These are phyloP conservation scores for Caenorhabditis remanei DNA, from an alignment of 1,140 invertebrate species.

Conservation along the genomic window DNA sequence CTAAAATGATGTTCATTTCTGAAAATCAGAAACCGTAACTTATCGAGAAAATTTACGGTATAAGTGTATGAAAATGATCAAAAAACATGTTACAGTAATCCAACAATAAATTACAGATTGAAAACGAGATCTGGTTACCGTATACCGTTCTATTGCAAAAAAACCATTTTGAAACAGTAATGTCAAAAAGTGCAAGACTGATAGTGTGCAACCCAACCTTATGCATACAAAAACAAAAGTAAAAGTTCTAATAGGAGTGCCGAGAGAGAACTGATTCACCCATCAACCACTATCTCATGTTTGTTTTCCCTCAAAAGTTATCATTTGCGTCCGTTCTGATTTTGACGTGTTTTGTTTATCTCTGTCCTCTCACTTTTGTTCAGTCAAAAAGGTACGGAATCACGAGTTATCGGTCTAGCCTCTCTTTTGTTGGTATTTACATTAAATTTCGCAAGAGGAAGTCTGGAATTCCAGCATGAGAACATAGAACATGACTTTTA, in stretches of 20 bases:
- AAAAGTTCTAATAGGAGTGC: slow-evolving; percentile 11
- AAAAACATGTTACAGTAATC: no score
- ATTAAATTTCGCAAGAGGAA: neutral
- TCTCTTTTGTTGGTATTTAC: slow-evolving; percentile 13
- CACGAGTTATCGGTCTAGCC: neutral
- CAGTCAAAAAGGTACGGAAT: slow-evolving; percentile 4
- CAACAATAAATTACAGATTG: no score
- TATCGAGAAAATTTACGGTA: no score
- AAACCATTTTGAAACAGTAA: no score
- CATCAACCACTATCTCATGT: neutral
- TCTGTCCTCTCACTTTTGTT: neutral
- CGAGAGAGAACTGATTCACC: neutral
- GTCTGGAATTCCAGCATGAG: slow-evolving; percentile 23
- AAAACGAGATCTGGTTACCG: no score
- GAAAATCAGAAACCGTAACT: no score
- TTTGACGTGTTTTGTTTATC: slow-evolving; percentile 11
- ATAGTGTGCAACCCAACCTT: no score
- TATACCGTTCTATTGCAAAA: no score
- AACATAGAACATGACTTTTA: neutral
- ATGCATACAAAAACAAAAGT: neutral
- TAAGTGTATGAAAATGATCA: no score
- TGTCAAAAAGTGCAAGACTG: no score
- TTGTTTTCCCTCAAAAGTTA: slow-evolving; percentile 35
- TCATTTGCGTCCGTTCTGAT: slow-evolving; percentile 6
- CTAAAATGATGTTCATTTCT: no score